These are phyloP conservation scores for Ceramica pisi DNA, from an alignment of 2,888 invertebrate genomes.

Conservation along the genomic window DNA sequence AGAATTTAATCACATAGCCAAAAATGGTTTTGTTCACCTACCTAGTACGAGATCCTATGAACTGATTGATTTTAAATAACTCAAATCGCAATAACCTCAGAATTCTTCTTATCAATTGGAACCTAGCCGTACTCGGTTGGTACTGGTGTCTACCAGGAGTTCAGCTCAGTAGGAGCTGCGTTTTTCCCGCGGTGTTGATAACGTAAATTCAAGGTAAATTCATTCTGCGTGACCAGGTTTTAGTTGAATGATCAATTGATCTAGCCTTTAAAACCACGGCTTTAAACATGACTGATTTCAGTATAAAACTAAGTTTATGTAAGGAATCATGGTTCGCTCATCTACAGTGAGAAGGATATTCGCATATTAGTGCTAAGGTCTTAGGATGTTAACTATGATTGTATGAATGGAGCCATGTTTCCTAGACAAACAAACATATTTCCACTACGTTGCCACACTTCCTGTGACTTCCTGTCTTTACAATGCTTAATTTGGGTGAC, in stretches of 20 bases:
- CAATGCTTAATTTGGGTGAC: too few relatives aligned
- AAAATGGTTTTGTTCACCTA: background rate
- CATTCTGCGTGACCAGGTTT: background rate
- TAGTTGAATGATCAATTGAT: background rate
- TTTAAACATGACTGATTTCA: background rate
- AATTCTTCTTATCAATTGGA: background rate
- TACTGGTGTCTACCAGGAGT: slow-evolving; percentile 7
- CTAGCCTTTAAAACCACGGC: too few relatives aligned
- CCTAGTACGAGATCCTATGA: too few relatives aligned
- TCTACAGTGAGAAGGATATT: slow-evolving; percentile 36
- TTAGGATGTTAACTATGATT: slow-evolving; percentile 50
- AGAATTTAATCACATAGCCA: too few relatives aligned
- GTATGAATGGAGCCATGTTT: slow-evolving; percentile 54
- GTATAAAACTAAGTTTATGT: background rate
- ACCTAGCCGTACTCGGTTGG: background rate
- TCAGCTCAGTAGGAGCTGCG: background rate
- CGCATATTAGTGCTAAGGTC: slow-evolving; percentile 55
- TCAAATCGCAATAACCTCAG: background rate
- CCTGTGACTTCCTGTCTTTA: slow-evolving; percentile 18
- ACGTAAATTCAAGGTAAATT: background rate
- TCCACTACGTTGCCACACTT: slow-evolving; percentile 60
- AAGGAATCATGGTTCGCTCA: slow-evolving; percentile 12
- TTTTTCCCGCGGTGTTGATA: background rate
- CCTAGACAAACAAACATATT: slow-evolving; percentile 52
- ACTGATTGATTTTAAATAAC: too few relatives aligned